Conservation (phyloP, 2,113 vertebrate genomes). For the Ailuropoda melanoleuca region DNA sequence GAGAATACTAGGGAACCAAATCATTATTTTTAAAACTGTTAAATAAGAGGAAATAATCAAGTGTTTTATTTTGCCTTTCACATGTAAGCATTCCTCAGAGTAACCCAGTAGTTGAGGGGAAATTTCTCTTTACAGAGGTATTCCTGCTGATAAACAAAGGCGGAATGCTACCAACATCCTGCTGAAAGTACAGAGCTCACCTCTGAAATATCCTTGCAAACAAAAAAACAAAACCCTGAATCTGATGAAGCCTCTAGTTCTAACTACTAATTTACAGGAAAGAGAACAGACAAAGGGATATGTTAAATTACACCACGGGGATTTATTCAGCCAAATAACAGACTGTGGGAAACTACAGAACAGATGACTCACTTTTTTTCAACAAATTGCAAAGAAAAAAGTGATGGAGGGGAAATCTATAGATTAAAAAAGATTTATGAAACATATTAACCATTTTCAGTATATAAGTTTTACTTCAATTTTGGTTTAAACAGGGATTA, state of each 20-base stretch:
- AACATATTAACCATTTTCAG: not conserved
- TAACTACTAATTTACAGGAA: constrained; percentile 36
- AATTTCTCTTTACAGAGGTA: not conserved
- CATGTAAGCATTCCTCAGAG: not conserved
- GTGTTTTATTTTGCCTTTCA: constrained; percentile 22
- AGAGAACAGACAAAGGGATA: not conserved
- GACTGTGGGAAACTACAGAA: constrained; percentile 40
- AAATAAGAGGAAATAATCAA: not conserved
- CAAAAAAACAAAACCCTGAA: not conserved
- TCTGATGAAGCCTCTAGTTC: not conserved
- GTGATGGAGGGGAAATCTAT: not conserved
- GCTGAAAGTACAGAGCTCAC: not conserved
- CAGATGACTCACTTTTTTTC: constrained; percentile 27
- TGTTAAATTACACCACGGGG: constrained; percentile 1
- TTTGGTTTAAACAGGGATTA: not conserved
- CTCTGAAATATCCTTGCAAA: not conserved
- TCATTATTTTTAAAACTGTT: constrained; percentile 18
- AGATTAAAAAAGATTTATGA: not conserved
- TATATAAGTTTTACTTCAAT: not conserved
- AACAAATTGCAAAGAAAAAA: not conserved
- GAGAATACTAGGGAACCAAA: not conserved
- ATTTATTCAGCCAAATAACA: constrained; percentile 28
- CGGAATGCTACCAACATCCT: not conserved
- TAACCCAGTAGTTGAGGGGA: not conserved
- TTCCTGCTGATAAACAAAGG: not conserved